phyloP scores from a whole-genome alignment of 1,140 invertebrate species.

The Brachionus calyciflorus region DNA sequence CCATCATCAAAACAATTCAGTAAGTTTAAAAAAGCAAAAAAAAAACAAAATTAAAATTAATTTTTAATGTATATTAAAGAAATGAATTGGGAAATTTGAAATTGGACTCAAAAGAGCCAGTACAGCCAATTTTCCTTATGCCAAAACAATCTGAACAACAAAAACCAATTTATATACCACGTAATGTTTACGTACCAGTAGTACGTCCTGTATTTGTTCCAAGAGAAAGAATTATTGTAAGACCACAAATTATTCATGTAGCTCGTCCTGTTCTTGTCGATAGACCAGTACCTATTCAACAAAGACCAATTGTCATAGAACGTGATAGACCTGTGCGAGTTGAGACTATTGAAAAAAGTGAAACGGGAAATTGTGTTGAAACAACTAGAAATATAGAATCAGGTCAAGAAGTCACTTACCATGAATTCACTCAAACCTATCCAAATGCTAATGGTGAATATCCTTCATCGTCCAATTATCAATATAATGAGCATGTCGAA shows the following conservation, averaged over 20 bases:
- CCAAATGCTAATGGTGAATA: conserved; percentile 12
- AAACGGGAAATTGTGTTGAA: conserved; percentile 29
- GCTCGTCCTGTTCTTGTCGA: conserved; percentile 45
- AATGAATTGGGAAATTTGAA: conserved; percentile 25
- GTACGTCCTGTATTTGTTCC: conserved; percentile 47
- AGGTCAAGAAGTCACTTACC: conserved; percentile 40
- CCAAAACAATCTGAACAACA: conserved; percentile 26
- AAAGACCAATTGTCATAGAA: conserved; percentile 46
- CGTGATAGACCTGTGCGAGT: conserved; percentile 23
- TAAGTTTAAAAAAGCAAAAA: too few relatives aligned
- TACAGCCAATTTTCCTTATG: conserved; percentile 43
- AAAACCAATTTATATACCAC: conserved; percentile 44
- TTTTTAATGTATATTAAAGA: too few relatives aligned
- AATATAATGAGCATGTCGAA: conserved; percentile 22
- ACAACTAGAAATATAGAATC: conserved; percentile 29
- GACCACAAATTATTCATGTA: conserved; percentile 47
- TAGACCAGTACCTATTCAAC: conserved; percentile 42
- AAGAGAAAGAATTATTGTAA: conserved; percentile 46
- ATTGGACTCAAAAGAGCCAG: not conserved
- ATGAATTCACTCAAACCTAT: conserved; percentile 36
- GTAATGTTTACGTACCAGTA: conserved; percentile 47
- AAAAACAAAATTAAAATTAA: too few relatives aligned
- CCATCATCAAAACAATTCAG: conserved; percentile 22
- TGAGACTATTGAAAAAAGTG: conserved; percentile 8
- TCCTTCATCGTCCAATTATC: conserved; percentile 13